phyloP scores from a whole-genome alignment of 2,797 vertebrate species.

The Naso thynnoides region DNA sequence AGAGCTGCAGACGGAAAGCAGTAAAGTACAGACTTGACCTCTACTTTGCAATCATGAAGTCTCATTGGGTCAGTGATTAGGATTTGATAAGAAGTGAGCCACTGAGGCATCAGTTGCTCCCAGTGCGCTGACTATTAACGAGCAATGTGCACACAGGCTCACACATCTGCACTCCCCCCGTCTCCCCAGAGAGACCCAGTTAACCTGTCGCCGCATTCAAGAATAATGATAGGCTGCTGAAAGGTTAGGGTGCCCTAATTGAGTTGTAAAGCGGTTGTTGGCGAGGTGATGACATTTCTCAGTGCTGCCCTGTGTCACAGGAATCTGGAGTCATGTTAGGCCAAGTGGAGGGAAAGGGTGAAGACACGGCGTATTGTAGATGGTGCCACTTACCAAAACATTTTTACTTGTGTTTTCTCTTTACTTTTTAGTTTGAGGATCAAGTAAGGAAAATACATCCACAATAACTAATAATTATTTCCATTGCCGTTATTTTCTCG shows the following conservation, averaged over 20 bases:
- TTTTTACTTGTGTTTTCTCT: not conserved
- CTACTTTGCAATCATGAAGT: slow-evolving; percentile 71
- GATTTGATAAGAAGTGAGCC: slow-evolving; percentile 67
- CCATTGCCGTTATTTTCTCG: not conserved
- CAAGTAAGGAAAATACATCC: not conserved
- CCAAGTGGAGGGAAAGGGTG: slow-evolving; percentile 41
- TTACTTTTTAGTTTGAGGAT: not conserved
- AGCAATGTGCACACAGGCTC: slow-evolving; percentile 7
- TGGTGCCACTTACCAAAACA: slow-evolving; percentile 4
- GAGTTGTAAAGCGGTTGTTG: slow-evolving; percentile 67
- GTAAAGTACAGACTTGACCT: slow-evolving; percentile 68
- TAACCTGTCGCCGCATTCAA: slow-evolving; percentile 64
- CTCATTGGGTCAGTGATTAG: slow-evolving; percentile 73
- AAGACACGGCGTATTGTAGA: slow-evolving; percentile 6
- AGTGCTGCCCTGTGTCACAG: slow-evolving; percentile 42
- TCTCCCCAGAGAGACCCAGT: slow-evolving; percentile 62
- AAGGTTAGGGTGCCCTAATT: slow-evolving; percentile 76
- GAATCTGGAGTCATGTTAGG: slow-evolving; percentile 35
- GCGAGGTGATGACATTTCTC: slow-evolving; percentile 73
- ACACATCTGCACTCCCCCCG: slow-evolving; percentile 23
- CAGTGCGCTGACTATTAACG: slow-evolving; percentile 59
- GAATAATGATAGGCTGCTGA: slow-evolving; percentile 75
- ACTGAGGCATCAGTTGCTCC: slow-evolving; percentile 59
- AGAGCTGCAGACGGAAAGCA: slow-evolving; percentile 53
- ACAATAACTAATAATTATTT: slow-evolving; percentile 1